Evolutionary conservation across 2,888 invertebrate genomes (phyloP).

Genomic region (Drosophila tripunctata): DNA sequence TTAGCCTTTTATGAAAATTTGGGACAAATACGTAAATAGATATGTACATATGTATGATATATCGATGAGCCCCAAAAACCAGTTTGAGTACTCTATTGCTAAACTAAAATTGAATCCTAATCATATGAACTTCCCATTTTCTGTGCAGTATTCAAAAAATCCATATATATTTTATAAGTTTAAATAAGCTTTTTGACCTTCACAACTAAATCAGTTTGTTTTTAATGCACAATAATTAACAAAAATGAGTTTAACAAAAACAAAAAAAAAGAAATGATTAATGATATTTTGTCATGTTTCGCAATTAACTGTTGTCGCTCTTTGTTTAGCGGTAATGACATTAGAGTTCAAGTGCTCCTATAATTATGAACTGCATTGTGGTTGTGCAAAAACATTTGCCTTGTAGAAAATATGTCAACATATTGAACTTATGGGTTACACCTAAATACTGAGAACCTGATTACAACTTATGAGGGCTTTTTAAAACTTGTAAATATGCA

Average conservation of each 20-base stretch:
- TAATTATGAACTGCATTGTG: neutral
- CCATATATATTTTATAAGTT: no score
- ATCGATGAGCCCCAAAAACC: no score
- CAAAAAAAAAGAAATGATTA: neutral
- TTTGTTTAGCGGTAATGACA: neutral
- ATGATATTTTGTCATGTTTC: neutral
- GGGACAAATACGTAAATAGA: no score
- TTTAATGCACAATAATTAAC: neutral
- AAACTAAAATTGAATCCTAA: no score
- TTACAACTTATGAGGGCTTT: neutral
- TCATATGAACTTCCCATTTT: no score
- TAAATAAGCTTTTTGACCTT: no score
- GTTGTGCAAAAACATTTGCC: neutral
- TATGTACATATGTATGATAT: no score
- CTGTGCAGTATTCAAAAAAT: no score
- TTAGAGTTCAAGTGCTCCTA: constrained; percentile 1
- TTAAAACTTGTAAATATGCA: no score
- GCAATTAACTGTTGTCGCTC: neutral
- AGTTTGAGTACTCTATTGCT: no score
- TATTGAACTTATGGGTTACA: neutral
- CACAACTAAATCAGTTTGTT: neutral
- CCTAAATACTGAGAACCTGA: neutral
- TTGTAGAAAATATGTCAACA: neutral
- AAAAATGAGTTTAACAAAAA: neutral
- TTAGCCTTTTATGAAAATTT: constrained; percentile 1